phyloP scores from a whole-genome alignment of 2,888 invertebrate genomes.

The Tupiocoris notatus region DNA sequence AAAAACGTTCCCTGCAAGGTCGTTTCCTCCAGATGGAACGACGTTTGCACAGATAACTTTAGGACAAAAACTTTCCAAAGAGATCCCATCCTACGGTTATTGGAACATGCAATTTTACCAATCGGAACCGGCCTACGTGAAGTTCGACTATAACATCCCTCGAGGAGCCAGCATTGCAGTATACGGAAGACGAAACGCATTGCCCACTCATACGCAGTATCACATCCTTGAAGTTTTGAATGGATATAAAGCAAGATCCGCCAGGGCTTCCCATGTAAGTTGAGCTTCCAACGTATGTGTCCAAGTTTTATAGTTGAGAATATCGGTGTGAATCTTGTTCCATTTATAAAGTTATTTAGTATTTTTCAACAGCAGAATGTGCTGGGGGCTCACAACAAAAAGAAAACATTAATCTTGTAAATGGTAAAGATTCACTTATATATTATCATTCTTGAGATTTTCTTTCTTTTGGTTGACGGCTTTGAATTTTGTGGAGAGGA shows the following conservation, averaged over 20 bases:
- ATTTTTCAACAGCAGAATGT: not conserved
- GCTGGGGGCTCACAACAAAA: too few relatives aligned
- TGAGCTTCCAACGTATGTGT: not conserved
- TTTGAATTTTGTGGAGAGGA: too few relatives aligned
- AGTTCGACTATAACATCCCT: constrained; percentile 91
- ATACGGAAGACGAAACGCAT: constrained; percentile 87
- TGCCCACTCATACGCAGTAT: constrained; percentile 95
- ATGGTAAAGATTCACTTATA: too few relatives aligned
- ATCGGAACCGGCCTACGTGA: constrained; percentile 88
- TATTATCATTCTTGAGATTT: too few relatives aligned
- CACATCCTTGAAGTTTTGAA: constrained; percentile 92
- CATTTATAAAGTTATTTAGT: not conserved
- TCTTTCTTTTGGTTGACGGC: too few relatives aligned
- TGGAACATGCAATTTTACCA: constrained; percentile 98
- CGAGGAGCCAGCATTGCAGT: constrained; percentile 91
- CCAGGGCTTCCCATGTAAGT: constrained; percentile 82
- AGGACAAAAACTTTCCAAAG: constrained; percentile 82
- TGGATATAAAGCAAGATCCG: constrained; percentile 82
- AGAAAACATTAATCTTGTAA: too few relatives aligned
- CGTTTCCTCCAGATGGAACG: constrained; percentile 89
- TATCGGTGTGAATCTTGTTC: not conserved
- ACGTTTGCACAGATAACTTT: constrained; percentile 86
- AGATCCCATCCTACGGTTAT: constrained; percentile 90
- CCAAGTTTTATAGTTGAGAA: too few relatives aligned
- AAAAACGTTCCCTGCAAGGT: constrained; percentile 83